Base-by-base conservation (phyloP, 2,113 vertebrate species). In the Mystacornis crossleyi region DNA sequence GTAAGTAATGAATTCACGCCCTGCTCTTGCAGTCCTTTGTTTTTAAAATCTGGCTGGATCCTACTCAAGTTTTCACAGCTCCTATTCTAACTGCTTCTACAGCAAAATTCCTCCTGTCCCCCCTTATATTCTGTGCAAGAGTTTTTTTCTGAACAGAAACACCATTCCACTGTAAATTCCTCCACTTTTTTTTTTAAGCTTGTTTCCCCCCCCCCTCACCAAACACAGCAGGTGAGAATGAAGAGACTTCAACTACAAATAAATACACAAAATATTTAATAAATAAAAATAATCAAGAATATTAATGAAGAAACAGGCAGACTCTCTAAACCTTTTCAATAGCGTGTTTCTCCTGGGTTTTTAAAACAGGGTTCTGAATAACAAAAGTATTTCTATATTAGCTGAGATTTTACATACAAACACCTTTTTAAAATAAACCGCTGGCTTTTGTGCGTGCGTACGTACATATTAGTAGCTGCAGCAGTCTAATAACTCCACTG, bases 181-280 rank as follows among this genome's bases (percentile, higher is more conserved):
- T 40, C 14, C 1, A 6, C 16, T 29, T 2, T 0, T 3, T 45
- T 67, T 16, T 31, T 31, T 4, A 10, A 10, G 18, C 3, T 28
- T 16, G 19, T 42, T 47, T 38, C 25, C 3, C 31, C 4, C 10
- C 10, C 19, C 12, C 2, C 36, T 26, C 26, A 70, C 15, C 12
- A 24, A 71, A 57, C 9, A n/a, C 5, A 53, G 38, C 47, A 87
- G 15, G 38, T 51, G 7, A 23, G 34, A 60, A 29, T 19, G 6
- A 89, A 85, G 26, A 67, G 2, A 70, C 67, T 33, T 45, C 42
- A 73, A 9, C 25, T 15, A 21, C 5, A 31, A 67, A n/a, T n/a
- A 18, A 45, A 43, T 9, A 34, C 4, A 18, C 26, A 31, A 50
- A 57, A 9, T 33, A 75, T 20, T 75, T 14, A 34, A 48, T 29